Percentiles rank a stretch among this genome's conserved stretches.
Conservation (phyloP, 2,888 invertebrate genomes). For the Orchesella flavescens region DNA sequence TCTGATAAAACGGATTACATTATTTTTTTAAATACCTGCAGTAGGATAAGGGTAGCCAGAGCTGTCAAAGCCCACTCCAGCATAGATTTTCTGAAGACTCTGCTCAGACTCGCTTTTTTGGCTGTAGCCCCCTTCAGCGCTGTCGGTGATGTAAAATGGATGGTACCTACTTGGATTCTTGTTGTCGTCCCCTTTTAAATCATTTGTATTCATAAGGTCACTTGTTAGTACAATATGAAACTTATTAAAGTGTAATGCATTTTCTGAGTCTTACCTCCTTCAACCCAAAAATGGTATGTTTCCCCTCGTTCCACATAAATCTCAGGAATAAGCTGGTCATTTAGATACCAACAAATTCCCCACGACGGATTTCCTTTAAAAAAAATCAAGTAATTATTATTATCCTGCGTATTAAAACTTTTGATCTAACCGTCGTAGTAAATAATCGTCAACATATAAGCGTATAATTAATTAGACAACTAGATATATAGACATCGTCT, state of each 20-base stretch:
- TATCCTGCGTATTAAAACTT: too few relatives aligned
- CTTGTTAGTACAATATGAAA: too few relatives aligned
- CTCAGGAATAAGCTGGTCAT: slow-evolving; percentile 74
- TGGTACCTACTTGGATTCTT: slow-evolving; percentile 90
- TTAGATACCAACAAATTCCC: slow-evolving; percentile 74
- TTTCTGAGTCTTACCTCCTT: slow-evolving; percentile 72
- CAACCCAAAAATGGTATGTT: slow-evolving; percentile 74
- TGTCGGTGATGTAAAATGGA: slow-evolving; percentile 93
- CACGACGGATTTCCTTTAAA: slow-evolving; percentile 73
- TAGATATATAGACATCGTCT: too few relatives aligned
- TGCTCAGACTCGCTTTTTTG: slow-evolving; percentile 84
- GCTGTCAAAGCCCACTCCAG: slow-evolving; percentile 85
- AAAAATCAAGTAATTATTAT: slow-evolving; percentile 5
- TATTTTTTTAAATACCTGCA: slow-evolving; percentile 77
- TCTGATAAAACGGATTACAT: not conserved
- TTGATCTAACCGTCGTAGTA: too few relatives aligned
- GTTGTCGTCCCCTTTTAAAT: slow-evolving; percentile 79
- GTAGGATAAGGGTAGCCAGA: slow-evolving; percentile 87
- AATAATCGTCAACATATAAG: too few relatives aligned
- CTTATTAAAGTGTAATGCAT: not conserved
- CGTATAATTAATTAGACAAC: too few relatives aligned
- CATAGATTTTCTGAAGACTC: slow-evolving; percentile 83
- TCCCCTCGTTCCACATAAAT: slow-evolving; percentile 74
- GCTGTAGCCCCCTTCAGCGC: slow-evolving; percentile 88
- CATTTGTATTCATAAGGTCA: too few relatives aligned